These are phyloP conservation scores for Petrolisthes manimaculis DNA, from an alignment of 2,888 invertebrate species.

Conservation along the genomic window DNA sequence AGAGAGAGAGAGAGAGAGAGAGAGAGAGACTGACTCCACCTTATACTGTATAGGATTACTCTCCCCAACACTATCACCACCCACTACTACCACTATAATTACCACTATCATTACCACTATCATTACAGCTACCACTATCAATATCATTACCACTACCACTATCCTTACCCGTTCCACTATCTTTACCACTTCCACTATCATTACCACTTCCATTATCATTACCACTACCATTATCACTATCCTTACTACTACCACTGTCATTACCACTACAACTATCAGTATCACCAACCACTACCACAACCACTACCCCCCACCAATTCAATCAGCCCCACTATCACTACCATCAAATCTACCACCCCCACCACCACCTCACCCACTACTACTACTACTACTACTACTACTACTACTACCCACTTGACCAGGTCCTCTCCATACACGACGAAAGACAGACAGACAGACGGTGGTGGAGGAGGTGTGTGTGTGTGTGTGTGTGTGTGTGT, in stretches of 20 bases:
- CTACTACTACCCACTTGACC: not conserved
- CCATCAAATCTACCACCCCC: no score
- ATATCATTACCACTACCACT: no score
- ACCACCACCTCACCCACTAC: slow-evolving; percentile 5
- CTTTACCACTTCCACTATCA: no score
- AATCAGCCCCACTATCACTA: not conserved
- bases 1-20: no score
- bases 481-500: not conserved
- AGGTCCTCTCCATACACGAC: not conserved
- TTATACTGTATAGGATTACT: no score
- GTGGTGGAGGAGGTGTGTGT: slow-evolving; percentile 6
- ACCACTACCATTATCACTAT: not conserved
- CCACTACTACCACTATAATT: no score
- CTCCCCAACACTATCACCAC: no score
- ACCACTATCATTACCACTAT: no score
- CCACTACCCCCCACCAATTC: not conserved
- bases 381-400: no score
- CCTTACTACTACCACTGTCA: not conserved
- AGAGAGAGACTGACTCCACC: no score
- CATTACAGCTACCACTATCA: no score
- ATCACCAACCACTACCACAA: not conserved
- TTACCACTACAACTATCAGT: not conserved
- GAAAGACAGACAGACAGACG: not conserved
- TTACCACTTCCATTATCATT: not conserved
- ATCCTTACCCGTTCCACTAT: no score